Conservation (phyloP, 2,888 invertebrate genomes). For the Drosophila dives region DNA sequence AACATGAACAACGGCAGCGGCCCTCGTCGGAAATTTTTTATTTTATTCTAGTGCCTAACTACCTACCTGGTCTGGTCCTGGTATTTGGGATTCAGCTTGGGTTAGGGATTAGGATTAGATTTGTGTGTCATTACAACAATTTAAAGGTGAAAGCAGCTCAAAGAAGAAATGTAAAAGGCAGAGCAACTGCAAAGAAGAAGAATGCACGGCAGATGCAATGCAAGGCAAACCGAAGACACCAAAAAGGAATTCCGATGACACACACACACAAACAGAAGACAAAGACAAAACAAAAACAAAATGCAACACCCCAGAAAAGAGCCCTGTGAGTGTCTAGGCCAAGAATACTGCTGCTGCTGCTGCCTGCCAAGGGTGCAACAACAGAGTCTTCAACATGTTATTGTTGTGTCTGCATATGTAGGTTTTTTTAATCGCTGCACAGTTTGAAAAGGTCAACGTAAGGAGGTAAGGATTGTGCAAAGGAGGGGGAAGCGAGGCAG, state of each 20-base stretch:
- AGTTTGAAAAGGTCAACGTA: slow-evolving; percentile 54
- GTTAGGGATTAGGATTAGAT: slow-evolving; percentile 19
- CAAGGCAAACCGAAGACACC: slow-evolving; percentile 3
- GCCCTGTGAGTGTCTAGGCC: slow-evolving; percentile 35
- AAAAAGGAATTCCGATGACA: slow-evolving; percentile 26
- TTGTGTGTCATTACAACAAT: slow-evolving; percentile 43
- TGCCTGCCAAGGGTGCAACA: slow-evolving; percentile 38
- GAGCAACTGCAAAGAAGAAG: slow-evolving; percentile 26
- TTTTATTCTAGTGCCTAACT: slow-evolving; percentile 42
- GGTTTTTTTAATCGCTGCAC: slow-evolving; percentile 59
- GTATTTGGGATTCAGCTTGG: background rate
- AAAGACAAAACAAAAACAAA: slow-evolving; percentile 24
- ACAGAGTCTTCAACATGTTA: slow-evolving; percentile 16
- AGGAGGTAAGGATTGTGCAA: background rate
- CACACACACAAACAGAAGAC: background rate
- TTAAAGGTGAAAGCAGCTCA: slow-evolving; percentile 61
- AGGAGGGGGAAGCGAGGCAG: background rate
- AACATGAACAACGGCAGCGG: slow-evolving; percentile 5
- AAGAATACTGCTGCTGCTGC: slow-evolving; percentile 14
- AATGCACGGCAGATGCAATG: slow-evolving; percentile 37
- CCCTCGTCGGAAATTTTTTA: background rate
- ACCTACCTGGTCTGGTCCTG: slow-evolving; percentile 19
- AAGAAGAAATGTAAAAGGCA: slow-evolving; percentile 33
- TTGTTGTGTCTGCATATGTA: slow-evolving; percentile 17
- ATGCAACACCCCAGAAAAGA: slow-evolving; percentile 45